Evolutionary conservation across 2,113 vertebrate species (phyloP).

Genomic region (Eubucco bourcierii): DNA sequence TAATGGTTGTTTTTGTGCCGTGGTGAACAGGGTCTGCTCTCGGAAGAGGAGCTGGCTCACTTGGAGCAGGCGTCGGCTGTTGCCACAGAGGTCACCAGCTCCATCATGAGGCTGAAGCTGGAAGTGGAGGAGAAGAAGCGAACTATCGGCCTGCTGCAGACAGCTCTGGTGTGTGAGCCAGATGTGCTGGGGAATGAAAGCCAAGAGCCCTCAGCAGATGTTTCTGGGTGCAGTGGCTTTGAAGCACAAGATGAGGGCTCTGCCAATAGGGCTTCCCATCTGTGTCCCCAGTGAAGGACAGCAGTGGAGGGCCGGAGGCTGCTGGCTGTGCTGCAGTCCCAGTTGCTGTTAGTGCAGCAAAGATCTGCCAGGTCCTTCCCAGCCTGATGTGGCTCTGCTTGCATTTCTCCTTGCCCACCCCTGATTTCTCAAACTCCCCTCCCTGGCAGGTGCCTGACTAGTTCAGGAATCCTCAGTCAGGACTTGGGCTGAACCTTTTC

Average conservation of each 20-base stretch:
- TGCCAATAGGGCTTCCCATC: background rate
- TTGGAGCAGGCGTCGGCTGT: slow-evolving; percentile 81
- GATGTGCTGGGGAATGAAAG: background rate
- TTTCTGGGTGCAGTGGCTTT: background rate
- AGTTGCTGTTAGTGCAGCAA: background rate
- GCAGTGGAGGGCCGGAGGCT: background rate
- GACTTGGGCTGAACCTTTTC: background rate
- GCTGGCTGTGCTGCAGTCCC: rapidly evolving
- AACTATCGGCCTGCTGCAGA: slow-evolving; percentile 85
- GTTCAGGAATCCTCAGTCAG: background rate
- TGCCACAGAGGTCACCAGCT: slow-evolving; percentile 80
- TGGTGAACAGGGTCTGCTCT: slow-evolving; percentile 73
- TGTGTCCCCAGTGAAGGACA: background rate
- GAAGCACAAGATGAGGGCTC: background rate
- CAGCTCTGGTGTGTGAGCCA: slow-evolving; percentile 79
- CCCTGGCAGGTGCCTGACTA: background rate
- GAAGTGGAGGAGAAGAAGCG: slow-evolving; percentile 92
- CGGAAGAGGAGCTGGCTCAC: slow-evolving; percentile 79
- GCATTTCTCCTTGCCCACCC: background rate
- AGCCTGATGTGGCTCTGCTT: background rate
- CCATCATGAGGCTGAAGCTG: slow-evolving; percentile 86
- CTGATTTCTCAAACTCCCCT: background rate
- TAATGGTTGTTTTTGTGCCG: rapidly evolving
- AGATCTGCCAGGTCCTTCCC: background rate
- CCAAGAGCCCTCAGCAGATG: background rate